Evolutionary conservation across 2,797 vertebrate species (phyloP), one percentile per base, ranked within the genome.

Genomic region (Cephalopachus bancanus): DNA sequence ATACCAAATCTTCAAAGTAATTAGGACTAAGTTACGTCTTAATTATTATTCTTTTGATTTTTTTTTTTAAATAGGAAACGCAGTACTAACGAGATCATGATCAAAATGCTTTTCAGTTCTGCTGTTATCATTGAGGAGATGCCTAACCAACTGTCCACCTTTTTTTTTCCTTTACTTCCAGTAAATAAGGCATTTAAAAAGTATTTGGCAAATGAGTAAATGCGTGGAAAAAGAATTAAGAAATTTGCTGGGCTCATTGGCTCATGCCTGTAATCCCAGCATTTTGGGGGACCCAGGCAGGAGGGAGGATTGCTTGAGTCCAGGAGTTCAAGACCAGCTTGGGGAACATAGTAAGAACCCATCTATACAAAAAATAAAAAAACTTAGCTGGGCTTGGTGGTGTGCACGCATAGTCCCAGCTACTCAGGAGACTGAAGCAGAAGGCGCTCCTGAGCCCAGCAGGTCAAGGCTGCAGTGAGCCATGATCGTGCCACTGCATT

Each of bases 1-100:
- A 85, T 57, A 76, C 9, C 17, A 94, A 67, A 84, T 89, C 49
- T 93, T 94, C 81, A 74, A 65, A 94, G 65, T 62, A 67, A 60
- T 83, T 4, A 85, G 22, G 11, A 91, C 11, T 92, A 53, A 81
- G 44, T 78, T 87, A 71, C 14, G 49, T 49, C 71, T 72, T 84
- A 92, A 37, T 19, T 53, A n/a, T 81, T 94, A 67, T 57, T 94
- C 33, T 91, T 86, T 86, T 49, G 60, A 44, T 69, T 78, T 53
- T 55, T 83, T 92, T 89, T 83, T 83, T 72, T 0, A 37, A 72
- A 80, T 80, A 79, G 81, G 75, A 85, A 92, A 51, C 26, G 69
- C 53, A 57, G 10, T 30, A 60, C 37, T 24, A 44, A 65, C 92
- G 15, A 85, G 28, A 15, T 94, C 44, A 51, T 57, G 19, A 91